Base-by-base conservation (phyloP, 2,797 vertebrate species). In the Carapus acus region DNA sequence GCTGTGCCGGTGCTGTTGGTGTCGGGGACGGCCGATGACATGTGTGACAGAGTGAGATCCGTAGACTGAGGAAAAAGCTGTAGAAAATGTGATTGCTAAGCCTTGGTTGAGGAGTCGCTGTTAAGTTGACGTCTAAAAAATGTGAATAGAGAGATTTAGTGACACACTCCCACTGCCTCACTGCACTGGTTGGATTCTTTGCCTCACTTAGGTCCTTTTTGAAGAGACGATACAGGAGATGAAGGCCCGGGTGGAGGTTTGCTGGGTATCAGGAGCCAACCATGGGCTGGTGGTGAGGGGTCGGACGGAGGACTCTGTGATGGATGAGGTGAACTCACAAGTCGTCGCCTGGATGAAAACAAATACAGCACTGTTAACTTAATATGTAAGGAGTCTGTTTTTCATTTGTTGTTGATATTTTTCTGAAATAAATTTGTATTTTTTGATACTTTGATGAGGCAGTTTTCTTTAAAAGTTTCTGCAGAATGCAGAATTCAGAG, bases 231-330 rank as follows among this genome's bases (percentile, higher is more conserved):
- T 86, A 15, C 80, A 81, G 51, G 85, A 89, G 70, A 91, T 97
- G 87, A 85, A 89, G 80, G 88, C 86, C 55, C 71, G 81, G 55
- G 80, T 67, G 57, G 86, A 88, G 38, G 89, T 97, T 62, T 80
- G 90, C 23, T 96, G 93, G 93, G 73, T 96, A 34, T 79, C 88
- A 54, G 91, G 90, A 71, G 95, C 87, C 51, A 92, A 83, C 74
- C 94, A 97, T 62, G 90, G 91, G 34, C 91, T 97, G 75, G 75
- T 66, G 38, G 90, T 92, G 39, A 91, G 87, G 77, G 91, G 92
- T 53, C 79, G 88, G 69, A 58, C 85, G 11, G 74, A 88, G 50
- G 88, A 92, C 0, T 86, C 90, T 42, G 79, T 96, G 27, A 67
- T 91, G 78, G 87, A 88, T 59, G 91, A 96, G 84, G 88, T 95